Evolutionary conservation across 1,140 invertebrate genomes (phyloP).

Genomic region (Kradibia gibbosae): DNA sequence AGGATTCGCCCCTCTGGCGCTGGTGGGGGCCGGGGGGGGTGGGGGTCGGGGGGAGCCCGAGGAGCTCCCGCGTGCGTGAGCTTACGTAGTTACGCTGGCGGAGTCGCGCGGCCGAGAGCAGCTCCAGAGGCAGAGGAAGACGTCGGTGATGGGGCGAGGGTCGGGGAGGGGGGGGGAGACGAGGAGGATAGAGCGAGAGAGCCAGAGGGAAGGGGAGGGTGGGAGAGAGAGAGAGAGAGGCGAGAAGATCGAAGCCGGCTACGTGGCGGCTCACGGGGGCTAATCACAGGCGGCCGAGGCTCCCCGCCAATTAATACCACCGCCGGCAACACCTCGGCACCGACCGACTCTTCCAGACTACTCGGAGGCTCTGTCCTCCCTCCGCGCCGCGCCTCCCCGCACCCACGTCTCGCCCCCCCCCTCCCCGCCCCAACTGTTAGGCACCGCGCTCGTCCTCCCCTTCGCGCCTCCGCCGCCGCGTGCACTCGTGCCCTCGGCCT

Average conservation of each 20-base stretch:
- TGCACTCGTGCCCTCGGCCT: neutral
- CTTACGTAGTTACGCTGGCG: constrained; percentile 15
- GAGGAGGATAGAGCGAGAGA: constrained; percentile 2
- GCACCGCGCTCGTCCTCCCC: too few relatives aligned
- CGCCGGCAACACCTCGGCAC: constrained; percentile 64
- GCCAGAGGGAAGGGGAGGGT: constrained; percentile 2
- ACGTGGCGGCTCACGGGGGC: constrained; percentile 62
- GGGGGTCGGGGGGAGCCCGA: neutral
- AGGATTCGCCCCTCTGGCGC: too few relatives aligned
- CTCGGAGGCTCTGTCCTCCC: constrained; percentile 32
- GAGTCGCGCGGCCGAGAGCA: neutral
- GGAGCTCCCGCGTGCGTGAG: neutral
- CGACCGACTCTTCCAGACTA: constrained; percentile 16
- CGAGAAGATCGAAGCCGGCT: constrained; percentile 50
- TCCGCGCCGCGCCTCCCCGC: constrained; percentile 27
- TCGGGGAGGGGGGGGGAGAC: neutral
- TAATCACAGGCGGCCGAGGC: constrained; percentile 65
- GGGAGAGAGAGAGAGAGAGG: constrained; percentile 4
- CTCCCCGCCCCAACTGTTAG: neutral
- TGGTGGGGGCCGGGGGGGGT: neutral
- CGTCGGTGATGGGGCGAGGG: neutral
- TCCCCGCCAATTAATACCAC: constrained; percentile 69
- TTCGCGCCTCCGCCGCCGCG: neutral
- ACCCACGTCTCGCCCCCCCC: neutral
- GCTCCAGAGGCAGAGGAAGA: neutral